phyloP scores from a whole-genome alignment of 2,797 vertebrate species.

The Rhabdophis nuchalis region DNA sequence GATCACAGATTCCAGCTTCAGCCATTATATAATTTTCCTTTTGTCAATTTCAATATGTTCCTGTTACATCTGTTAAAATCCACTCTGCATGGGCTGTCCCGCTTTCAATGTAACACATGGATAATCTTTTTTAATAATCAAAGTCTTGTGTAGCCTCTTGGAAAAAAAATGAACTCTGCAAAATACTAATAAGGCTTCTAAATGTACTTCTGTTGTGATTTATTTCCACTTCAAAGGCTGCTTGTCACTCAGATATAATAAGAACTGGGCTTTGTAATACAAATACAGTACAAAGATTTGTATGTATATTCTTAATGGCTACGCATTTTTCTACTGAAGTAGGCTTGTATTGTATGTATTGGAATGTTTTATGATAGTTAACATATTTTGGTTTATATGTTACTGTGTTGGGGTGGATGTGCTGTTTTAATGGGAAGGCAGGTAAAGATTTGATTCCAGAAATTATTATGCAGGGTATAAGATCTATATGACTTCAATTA shows the following conservation, averaged over 20 bases:
- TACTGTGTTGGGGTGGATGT: background rate
- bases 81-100: slow-evolving; percentile 23
- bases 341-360: background rate
- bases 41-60: slow-evolving; percentile 44
- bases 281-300: background rate
- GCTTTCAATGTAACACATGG: slow-evolving; percentile 30
- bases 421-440: background rate
- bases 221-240: slow-evolving; percentile 32
- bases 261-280: background rate
- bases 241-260: background rate
- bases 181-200: background rate
- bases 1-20: slow-evolving; percentile 40
- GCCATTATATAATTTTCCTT: slow-evolving; percentile 44
- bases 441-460: background rate
- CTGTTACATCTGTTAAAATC: slow-evolving; percentile 40
- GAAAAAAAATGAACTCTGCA: slow-evolving; percentile 21
- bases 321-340: background rate
- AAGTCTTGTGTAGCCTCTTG: slow-evolving; percentile 15
- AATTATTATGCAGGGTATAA: background rate
- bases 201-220: background rate
- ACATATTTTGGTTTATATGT: background rate
- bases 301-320: background rate
- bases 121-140: slow-evolving; percentile 7
- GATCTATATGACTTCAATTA: background rate
- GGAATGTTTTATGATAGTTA: background rate